Evolutionary conservation across 2,888 invertebrate genomes (phyloP).

Genomic region (Epirrhoe alternata): DNA sequence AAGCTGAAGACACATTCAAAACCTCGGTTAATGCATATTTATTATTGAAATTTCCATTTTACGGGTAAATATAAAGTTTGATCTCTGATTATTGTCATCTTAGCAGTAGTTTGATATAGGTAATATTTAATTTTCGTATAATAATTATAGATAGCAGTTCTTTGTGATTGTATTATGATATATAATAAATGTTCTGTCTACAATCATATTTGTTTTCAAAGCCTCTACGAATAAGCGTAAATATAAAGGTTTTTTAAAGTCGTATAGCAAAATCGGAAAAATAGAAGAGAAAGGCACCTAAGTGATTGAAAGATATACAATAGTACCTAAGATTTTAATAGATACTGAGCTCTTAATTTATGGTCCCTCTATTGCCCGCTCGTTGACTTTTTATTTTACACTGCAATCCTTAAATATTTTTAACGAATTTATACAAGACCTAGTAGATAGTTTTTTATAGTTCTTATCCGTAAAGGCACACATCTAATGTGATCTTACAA

Average conservation of each 20-base stretch:
- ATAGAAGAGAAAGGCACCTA: slow-evolving; percentile 49
- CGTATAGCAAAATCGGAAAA: slow-evolving; percentile 20
- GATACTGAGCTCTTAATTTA: slow-evolving; percentile 51
- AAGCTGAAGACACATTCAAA: too few relatives aligned
- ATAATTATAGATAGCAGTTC: neutral
- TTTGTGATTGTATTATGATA: neutral
- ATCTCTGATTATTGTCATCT: slow-evolving; percentile 25
- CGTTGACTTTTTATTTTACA: slow-evolving; percentile 29
- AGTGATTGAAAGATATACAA: slow-evolving; percentile 35
- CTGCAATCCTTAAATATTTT: slow-evolving; percentile 36
- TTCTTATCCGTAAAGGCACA: slow-evolving; percentile 36
- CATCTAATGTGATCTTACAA: slow-evolving; percentile 13
- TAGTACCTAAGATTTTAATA: slow-evolving; percentile 18
- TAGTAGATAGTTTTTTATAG: slow-evolving; percentile 11
- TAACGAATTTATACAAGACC: slow-evolving; percentile 18
- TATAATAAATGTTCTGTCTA: neutral
- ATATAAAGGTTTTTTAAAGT: neutral
- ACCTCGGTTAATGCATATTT: too few relatives aligned
- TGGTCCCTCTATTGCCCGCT: slow-evolving; percentile 59
- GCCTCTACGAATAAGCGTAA: neutral
- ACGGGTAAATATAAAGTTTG: neutral
- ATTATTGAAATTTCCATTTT: neutral
- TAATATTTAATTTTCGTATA: neutral
- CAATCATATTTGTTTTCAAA: neutral
- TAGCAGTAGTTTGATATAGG: slow-evolving; percentile 25